A percentile compares a stretch with the other conserved stretches of the same genome.
Conservation (phyloP, 2,888 invertebrate species). For the Nasonovia ribisnigri region DNA sequence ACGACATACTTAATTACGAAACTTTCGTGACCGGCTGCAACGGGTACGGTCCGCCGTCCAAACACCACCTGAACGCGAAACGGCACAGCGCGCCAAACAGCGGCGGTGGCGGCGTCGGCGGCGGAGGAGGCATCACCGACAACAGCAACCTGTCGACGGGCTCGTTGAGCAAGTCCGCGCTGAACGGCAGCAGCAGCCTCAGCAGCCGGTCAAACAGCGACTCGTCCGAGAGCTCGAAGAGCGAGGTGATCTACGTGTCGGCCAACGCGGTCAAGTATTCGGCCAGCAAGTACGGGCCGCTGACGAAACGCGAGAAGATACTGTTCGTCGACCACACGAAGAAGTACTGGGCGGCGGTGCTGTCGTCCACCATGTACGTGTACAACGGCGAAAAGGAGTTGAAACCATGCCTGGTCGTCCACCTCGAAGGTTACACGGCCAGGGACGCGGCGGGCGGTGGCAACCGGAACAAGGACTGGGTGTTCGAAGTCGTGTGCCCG, state of each 20-base stretch:
- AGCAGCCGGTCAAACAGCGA: constrained; percentile 63
- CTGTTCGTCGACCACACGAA: constrained; percentile 68
- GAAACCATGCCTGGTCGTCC: constrained; percentile 68
- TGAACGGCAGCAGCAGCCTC: constrained; percentile 60
- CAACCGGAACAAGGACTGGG: constrained; percentile 67
- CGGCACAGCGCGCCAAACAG: constrained; percentile 42
- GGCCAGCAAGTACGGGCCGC: constrained; percentile 68
- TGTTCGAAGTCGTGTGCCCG: constrained; percentile 69
- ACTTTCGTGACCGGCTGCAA: not conserved
- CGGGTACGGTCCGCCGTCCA: not conserved
- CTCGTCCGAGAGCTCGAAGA: constrained; percentile 52
- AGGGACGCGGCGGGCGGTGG: constrained; percentile 64
- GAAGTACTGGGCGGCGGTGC: constrained; percentile 69
- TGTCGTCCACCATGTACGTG: constrained; percentile 68
- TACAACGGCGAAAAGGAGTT: constrained; percentile 68
- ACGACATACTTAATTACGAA: constrained; percentile 45
- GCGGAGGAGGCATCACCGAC: not conserved
- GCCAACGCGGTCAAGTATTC: constrained; percentile 66
- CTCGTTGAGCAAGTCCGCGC: constrained; percentile 38
- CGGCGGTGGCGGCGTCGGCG: not conserved
- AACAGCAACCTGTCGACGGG: not conserved
- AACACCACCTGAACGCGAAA: not conserved
- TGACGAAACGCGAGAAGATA: constrained; percentile 68
- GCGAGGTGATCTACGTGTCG: constrained; percentile 65
- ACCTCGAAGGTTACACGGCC: constrained; percentile 68